Evolutionary conservation across 2,113 vertebrate species (phyloP), one percentile per base, ranked within the genome.

Genomic region (Aegotheles bennettii): DNA sequence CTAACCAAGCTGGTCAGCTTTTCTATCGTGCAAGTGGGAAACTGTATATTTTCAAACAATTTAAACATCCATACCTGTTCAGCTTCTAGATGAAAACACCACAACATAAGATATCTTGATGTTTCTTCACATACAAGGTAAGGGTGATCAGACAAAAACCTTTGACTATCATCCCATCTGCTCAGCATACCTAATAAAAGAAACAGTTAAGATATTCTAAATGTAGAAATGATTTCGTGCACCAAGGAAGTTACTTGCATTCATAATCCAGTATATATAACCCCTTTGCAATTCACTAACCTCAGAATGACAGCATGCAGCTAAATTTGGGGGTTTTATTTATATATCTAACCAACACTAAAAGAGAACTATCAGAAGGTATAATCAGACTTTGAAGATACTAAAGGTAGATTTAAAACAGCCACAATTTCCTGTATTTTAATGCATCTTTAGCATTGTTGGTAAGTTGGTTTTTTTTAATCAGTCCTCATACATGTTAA

Each of bases 121-220:
- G 99, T 99, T 97, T 99, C 99, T 97, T 99, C 99, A 97, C 99
- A 99, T 91, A 99, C 99, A 95, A 99, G 98, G 84, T 99, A 98
- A 6, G 99, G 99, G 87, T 98, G 98, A 90, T 99, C 98, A 67
- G 99, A 99, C 31, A 99, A 97, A 98, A 99, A 99, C 68, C 98
- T 98, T 96, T 99, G 99, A 97, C 99, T 99, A 94, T 99, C 99
- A 87, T 99, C 99, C 99, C 99, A 99, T 97, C 99, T 98, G 89
- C 98, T 98, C 93, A 99, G 96, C 99, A 99, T 99, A 69, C 99
- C 99, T 99, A 87, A 1, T 64, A 86, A 93, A 85, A 97, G 84
- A 97, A 96, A 77, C 23, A 75, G 17, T 82, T 91, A 71, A 68
- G 61, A 43, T 68, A 73, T 5, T 74, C 63, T 81, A 90, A 92